phyloP scores from a whole-genome alignment of 2,888 invertebrate species.

The Lordiphosa andalusiaca region DNA sequence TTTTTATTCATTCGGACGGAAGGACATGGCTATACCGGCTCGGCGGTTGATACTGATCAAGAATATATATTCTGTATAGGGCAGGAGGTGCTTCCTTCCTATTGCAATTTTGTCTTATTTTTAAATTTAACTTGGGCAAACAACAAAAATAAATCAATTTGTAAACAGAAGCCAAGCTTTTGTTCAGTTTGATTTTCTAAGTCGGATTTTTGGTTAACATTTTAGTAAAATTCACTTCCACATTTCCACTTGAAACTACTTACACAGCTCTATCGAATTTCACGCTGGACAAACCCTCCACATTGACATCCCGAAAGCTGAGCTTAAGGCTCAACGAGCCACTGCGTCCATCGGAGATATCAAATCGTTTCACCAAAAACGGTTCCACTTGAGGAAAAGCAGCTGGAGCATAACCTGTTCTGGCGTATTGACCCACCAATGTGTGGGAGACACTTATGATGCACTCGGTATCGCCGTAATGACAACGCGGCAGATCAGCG shows the following conservation, averaged over 20 bases:
- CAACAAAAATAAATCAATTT: too few species aligned
- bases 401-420: slow-evolving; percentile 72
- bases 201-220: too few species aligned
- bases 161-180: too few species aligned
- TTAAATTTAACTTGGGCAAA: too few species aligned
- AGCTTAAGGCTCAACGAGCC: slow-evolving; percentile 76
- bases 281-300: slow-evolving; percentile 75
- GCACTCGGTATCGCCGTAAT: slow-evolving; percentile 73
- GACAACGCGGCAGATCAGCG: slow-evolving; percentile 76
- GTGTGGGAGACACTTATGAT: slow-evolving; percentile 67
- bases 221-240: too few species aligned
- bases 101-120: too few species aligned
- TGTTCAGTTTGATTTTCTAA: too few species aligned
- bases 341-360: slow-evolving; percentile 75
- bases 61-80: too few species aligned
- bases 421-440: slow-evolving; percentile 70
- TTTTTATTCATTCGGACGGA: too few species aligned
- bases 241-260: slow-evolving; percentile 42
- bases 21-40: too few species aligned
- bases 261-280: slow-evolving; percentile 78
- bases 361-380: slow-evolving; percentile 73
- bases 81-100: too few species aligned
- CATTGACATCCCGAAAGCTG: slow-evolving; percentile 75
- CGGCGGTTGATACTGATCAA: too few species aligned
- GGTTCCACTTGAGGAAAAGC: slow-evolving; percentile 78